Conservation (phyloP, 2,888 invertebrate genomes). For the Cacoxenus indagator region DNA sequence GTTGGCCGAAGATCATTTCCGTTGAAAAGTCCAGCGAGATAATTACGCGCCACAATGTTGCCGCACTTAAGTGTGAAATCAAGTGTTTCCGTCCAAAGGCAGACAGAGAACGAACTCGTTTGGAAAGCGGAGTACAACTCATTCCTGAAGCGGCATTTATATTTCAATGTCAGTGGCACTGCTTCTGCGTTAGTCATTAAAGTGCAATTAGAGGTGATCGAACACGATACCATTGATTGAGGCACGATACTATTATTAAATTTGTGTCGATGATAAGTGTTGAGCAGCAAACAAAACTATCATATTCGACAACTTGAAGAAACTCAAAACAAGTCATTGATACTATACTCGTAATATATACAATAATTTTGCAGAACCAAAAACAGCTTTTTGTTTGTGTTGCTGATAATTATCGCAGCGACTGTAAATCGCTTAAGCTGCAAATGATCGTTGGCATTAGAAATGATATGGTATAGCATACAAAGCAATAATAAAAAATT, state of each 20-base stretch:
- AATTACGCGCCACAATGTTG: neutral
- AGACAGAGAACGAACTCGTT: neutral
- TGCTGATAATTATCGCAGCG: neutral
- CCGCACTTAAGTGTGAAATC: neutral
- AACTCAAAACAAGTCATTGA: neutral
- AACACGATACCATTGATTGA: neutral
- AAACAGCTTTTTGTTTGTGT: neutral
- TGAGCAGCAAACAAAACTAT: too few relatives aligned
- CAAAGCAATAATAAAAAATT: too few relatives aligned
- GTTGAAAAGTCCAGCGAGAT: neutral
- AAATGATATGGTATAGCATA: neutral
- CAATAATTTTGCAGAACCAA: constrained; percentile 3
- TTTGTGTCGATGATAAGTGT: neutral
- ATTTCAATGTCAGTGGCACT: neutral
- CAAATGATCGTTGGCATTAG: neutral
- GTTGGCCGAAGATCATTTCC: neutral
- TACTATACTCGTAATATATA: too few relatives aligned
- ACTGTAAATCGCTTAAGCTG: neutral
- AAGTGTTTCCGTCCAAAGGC: neutral
- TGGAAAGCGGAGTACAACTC: neutral
- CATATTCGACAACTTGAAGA: neutral
- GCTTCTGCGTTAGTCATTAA: neutral
- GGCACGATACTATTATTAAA: neutral
- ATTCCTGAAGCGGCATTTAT: neutral
- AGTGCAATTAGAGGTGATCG: constrained; percentile 1